Evolutionary conservation across 2,888 invertebrate genomes (phyloP).

Genomic region (Synergus gifuensis): DNA sequence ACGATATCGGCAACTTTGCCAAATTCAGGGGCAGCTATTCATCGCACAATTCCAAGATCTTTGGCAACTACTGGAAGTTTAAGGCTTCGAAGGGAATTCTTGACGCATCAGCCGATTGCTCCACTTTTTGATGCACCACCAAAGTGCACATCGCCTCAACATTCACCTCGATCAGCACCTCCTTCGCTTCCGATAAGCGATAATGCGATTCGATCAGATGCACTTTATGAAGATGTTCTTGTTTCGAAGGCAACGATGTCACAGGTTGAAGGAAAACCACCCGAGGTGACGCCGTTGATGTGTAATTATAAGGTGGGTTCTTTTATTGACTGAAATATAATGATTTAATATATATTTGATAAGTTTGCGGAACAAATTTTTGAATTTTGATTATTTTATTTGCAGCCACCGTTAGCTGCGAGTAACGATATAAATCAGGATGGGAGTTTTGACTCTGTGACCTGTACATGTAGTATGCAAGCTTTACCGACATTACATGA

Average conservation of each 20-base stretch:
- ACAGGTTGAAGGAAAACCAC: slow-evolving; percentile 57
- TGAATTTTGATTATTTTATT: slow-evolving; percentile 11
- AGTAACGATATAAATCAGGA: slow-evolving; percentile 73
- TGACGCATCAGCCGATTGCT: slow-evolving; percentile 67
- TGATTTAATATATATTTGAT: neutral
- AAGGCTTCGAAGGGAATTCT: slow-evolving; percentile 69
- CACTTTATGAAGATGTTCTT: slow-evolving; percentile 69
- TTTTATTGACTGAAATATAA: neutral
- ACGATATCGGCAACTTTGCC: slow-evolving; percentile 76
- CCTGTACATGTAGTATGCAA: slow-evolving; percentile 75
- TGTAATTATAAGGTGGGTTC: slow-evolving; percentile 59
- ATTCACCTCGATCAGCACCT: slow-evolving; percentile 63
- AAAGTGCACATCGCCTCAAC: slow-evolving; percentile 62
- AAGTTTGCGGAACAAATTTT: neutral
- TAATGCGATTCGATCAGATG: slow-evolving; percentile 64
- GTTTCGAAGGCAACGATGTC: slow-evolving; percentile 57
- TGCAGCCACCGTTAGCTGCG: slow-evolving; percentile 69
- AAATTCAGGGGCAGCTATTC: slow-evolving; percentile 76
- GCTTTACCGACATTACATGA: slow-evolving; percentile 76
- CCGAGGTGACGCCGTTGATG: slow-evolving; percentile 56
- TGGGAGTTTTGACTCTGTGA: slow-evolving; percentile 75
- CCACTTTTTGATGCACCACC: slow-evolving; percentile 67
- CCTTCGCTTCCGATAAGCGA: slow-evolving; percentile 59
- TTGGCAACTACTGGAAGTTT: slow-evolving; percentile 71
- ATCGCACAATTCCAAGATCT: slow-evolving; percentile 81